phyloP scores from a whole-genome alignment of 1,140 invertebrate species.

The Solenopsis fugax region DNA sequence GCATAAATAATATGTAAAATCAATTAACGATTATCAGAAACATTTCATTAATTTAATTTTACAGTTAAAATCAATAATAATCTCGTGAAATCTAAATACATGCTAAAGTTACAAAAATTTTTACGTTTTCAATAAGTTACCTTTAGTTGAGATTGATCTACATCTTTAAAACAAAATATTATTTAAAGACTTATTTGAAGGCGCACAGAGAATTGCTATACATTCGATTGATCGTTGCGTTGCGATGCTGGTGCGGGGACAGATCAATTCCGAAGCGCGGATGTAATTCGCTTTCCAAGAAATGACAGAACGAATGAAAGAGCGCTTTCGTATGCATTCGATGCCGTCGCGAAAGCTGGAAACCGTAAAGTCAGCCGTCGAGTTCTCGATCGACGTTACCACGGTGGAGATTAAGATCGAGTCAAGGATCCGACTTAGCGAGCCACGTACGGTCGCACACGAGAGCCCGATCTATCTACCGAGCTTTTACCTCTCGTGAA shows the following conservation, averaged over 20 bases:
- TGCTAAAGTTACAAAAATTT: too few species aligned
- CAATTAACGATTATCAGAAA: too few species aligned
- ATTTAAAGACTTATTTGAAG: not conserved
- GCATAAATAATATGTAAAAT: too few species aligned
- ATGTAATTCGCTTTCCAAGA: conserved; percentile 26
- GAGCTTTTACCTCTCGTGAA: conserved; percentile 9
- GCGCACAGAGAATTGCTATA: not conserved
- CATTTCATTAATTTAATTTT: too few species aligned
- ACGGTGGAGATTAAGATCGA: conserved; percentile 70
- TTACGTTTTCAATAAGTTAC: too few species aligned
- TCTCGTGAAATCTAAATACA: too few species aligned
- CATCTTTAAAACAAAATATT: conserved; percentile 7
- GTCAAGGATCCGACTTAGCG: conserved; percentile 48
- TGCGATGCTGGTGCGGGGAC: not conserved
- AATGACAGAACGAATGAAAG: conserved; percentile 16
- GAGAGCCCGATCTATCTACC: conserved; percentile 54
- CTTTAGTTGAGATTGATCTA: too few species aligned
- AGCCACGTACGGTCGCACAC: conserved; percentile 48
- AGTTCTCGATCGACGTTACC: conserved; percentile 65
- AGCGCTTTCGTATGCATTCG: conserved; percentile 18
- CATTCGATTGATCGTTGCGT: conserved; percentile 16
- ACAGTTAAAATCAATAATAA: too few species aligned
- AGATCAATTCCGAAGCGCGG: not conserved
- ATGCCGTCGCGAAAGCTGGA: conserved; percentile 34
- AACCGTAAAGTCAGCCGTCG: conserved; percentile 56